Evolutionary conservation across 1,140 invertebrate genomes (phyloP).

Genomic region (Anoplophora glabripennis): DNA sequence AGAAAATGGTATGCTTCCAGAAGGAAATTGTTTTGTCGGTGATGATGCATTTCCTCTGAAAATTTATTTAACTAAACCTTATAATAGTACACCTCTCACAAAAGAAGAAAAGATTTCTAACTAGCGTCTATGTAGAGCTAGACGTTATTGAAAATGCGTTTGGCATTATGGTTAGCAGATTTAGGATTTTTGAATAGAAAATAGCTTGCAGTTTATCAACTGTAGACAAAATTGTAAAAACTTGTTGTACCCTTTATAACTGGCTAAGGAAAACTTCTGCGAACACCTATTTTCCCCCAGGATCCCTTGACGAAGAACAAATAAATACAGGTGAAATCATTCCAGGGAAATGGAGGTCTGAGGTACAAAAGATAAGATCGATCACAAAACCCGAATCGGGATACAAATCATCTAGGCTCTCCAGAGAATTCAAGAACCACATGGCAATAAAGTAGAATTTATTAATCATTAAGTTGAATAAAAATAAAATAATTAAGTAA

Average conservation of each 20-base stretch:
- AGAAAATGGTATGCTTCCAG: conserved; percentile 5
- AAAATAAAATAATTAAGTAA: neutral
- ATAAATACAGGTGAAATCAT: neutral
- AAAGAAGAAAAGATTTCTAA: too few relatives aligned
- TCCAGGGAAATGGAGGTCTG: neutral
- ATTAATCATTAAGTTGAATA: neutral
- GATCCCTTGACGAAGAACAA: neutral
- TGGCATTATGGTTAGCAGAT: neutral
- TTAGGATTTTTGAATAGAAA: neutral
- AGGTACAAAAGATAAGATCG: neutral
- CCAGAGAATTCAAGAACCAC: neutral
- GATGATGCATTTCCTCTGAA: conserved; percentile 13
- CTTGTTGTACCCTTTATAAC: neutral
- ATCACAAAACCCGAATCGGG: too few relatives aligned
- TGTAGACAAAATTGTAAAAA: neutral
- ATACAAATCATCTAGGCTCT: neutral
- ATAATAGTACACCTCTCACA: neutral
- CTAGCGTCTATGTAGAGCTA: too few relatives aligned
- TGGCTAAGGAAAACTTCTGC: too few relatives aligned
- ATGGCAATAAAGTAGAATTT: conserved; percentile 1
- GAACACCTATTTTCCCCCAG: neutral
- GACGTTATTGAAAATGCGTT: too few relatives aligned
- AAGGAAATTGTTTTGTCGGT: conserved; percentile 2
- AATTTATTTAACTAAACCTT: conserved; percentile 8
- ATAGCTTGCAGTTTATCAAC: neutral